phyloP scores from a whole-genome alignment of 2,113 vertebrate genomes.

The Tupaia tana region DNA sequence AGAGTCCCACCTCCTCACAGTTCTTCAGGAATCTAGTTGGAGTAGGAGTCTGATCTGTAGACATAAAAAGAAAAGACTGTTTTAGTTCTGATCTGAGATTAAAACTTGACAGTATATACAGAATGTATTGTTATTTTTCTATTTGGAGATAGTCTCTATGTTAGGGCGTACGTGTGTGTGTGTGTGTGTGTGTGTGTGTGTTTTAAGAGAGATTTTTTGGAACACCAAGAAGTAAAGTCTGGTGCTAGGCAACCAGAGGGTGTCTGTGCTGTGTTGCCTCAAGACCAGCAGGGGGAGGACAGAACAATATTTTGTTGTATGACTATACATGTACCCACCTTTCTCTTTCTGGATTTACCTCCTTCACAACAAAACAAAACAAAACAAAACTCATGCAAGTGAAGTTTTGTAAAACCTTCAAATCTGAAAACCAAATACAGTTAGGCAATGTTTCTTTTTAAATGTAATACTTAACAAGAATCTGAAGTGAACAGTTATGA shows the following conservation, averaged over 20 bases:
- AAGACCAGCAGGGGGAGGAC: constrained; percentile 64
- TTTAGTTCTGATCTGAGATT: constrained; percentile 68
- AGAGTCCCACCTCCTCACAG: constrained; percentile 98
- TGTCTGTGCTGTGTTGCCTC: constrained; percentile 64
- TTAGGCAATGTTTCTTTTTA: constrained; percentile 42
- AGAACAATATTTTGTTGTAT: constrained; percentile 44
- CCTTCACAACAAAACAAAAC: constrained; percentile 8
- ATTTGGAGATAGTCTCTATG: not conserved
- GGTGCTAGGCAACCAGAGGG: constrained; percentile 63
- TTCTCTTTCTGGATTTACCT: constrained; percentile 33
- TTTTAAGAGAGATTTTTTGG: not conserved
- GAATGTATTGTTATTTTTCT: constrained; percentile 45
- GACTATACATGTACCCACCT: not conserved
- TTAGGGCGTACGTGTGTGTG: not conserved
- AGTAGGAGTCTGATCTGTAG: constrained; percentile 97
- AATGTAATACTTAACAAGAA: not conserved
- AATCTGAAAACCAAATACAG: constrained; percentile 30
- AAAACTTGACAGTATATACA: constrained; percentile 29
- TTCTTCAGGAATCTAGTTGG: constrained; percentile 99
- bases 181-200: too few species aligned
- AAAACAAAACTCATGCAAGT: constrained; percentile 34
- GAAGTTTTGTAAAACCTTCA: constrained; percentile 31
- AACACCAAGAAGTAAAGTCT: constrained; percentile 16
- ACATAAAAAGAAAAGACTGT: constrained; percentile 57
- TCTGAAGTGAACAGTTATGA: constrained; percentile 54